Base-by-base conservation (phyloP, 2,888 invertebrate species). In the Xanthia togata region DNA sequence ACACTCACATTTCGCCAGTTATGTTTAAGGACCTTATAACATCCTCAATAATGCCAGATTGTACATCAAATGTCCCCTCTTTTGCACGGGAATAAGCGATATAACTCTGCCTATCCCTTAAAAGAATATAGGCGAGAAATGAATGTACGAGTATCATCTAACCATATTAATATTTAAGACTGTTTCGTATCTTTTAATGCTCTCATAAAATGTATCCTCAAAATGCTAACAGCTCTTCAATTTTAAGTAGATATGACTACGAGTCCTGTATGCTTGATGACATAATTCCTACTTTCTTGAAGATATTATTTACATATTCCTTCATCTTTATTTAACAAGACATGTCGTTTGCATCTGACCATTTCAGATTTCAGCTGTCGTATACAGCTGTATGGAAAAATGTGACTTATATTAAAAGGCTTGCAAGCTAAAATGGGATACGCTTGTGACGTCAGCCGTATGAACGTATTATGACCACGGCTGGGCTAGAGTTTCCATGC, bases 301-400 rank as follows among this genome's bases (percentile, higher is more conserved):
- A 77, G 5, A 75, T 73, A 74, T 73, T 65, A 65, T 83, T 50
- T 76, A 74, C 77, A 70, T 65, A 73, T 83, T 85, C 65, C 70
- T 72, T 55, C 79, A 74, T 70, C 50, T 83, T 69, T 88, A 86
- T 88, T 86, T 86, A 86, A 79, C 73, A 76, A 59, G 69, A 77
- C 31, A 63, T 63, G 81, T 79, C 84, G 76, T 79, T 86, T 73
- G n/a, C 86, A 86, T 77, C 81, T 87, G 88, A 88, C 88, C 81
- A 68, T 76, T 74, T 70, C 72, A 78, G 64, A 71, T 83, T 69
- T 72, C 72, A 74, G 50, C 76, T 82, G 88, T 81, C 88, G 59
- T 23, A 62, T 67, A 78, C 78, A 88, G 59, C 69, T 69, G 23
- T 63, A 55, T 71, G 73, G 78, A 73, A 67, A 60, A 63, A 72